phyloP scores from a whole-genome alignment of 2,113 vertebrate genomes.

The Pantherophis guttatus region DNA sequence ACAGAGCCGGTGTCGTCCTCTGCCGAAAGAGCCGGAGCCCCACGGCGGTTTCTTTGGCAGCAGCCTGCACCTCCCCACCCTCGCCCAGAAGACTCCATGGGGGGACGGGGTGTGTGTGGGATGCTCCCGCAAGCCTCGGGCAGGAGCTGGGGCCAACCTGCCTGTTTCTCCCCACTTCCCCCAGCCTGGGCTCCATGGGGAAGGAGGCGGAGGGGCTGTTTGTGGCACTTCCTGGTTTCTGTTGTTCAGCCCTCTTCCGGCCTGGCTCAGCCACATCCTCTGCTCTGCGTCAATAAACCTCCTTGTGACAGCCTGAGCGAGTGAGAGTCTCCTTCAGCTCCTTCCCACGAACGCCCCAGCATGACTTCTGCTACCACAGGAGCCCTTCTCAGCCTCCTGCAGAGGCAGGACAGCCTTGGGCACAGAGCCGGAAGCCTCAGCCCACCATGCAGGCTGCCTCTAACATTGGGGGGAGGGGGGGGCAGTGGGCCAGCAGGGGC shows the following conservation, averaged over 20 bases:
- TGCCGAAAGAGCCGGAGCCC: not conserved
- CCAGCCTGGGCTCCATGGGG: not conserved
- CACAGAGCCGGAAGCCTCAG: no score
- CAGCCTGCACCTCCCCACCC: not conserved
- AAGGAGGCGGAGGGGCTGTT: not conserved
- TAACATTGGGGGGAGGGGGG: not conserved
- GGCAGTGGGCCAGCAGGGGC: not conserved
- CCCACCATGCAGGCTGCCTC: not conserved
- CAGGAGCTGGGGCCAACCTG: not conserved
- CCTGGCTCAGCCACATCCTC: not conserved
- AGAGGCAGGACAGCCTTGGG: not conserved
- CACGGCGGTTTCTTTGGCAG: not conserved
- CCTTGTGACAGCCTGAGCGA: not conserved
- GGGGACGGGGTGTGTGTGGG: not conserved
- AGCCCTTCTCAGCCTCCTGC: not conserved
- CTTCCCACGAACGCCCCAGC: not conserved
- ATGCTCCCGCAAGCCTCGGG: not conserved
- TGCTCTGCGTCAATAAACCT: not conserved
- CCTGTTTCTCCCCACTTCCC: not conserved
- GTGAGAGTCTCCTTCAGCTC: not conserved
- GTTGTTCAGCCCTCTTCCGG: not conserved
- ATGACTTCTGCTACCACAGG: not conserved
- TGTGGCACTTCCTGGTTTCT: not conserved
- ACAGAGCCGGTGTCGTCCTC: not conserved
- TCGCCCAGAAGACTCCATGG: not conserved